These are phyloP conservation scores for Caenorhabditis sulstoni DNA, from an alignment of 2,888 invertebrate genomes.

Conservation along the genomic window DNA sequence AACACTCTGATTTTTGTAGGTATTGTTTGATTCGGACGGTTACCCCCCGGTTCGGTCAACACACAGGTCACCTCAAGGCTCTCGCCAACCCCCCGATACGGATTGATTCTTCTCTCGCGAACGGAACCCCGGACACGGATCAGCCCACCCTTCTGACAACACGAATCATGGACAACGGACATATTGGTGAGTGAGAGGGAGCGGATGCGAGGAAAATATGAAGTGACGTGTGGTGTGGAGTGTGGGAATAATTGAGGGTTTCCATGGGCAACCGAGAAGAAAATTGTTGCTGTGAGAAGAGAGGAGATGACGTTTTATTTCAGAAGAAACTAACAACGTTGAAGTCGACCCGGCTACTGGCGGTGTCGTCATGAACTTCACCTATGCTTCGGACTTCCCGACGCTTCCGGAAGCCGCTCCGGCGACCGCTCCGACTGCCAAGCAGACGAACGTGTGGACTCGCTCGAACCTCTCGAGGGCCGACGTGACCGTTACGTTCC, in stretches of 20 bases:
- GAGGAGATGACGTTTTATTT: too few species aligned
- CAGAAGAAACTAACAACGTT: conserved; percentile 54
- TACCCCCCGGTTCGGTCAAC: conserved; percentile 54
- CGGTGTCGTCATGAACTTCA: conserved; percentile 37
- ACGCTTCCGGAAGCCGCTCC: conserved; percentile 71
- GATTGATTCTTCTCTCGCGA: conserved; percentile 36
- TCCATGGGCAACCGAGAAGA: too few species aligned
- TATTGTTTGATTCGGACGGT: conserved; percentile 62
- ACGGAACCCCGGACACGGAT: conserved; percentile 64
- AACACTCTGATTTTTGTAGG: conserved; percentile 52
- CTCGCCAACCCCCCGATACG: conserved; percentile 30
- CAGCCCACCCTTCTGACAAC: conserved; percentile 64
- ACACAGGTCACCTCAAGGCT: conserved; percentile 50
- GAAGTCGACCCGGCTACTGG: conserved; percentile 48
- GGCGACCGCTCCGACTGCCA: conserved; percentile 46
- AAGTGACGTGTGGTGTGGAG: too few species aligned
- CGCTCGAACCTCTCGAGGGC: conserved; percentile 61
- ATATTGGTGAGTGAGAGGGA: conserved; percentile 38
- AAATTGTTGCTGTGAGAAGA: too few species aligned
- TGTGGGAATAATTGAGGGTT: too few species aligned
- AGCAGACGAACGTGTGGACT: conserved; percentile 58
- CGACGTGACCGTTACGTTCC: conserved; percentile 56
- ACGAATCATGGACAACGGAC: conserved; percentile 71
- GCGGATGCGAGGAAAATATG: too few species aligned
- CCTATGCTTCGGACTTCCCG: conserved; percentile 73